Evolutionary conservation across 2,888 invertebrate species (phyloP), one percentile per base, ranked within the genome.

Genomic region (Plebejus anna): DNA sequence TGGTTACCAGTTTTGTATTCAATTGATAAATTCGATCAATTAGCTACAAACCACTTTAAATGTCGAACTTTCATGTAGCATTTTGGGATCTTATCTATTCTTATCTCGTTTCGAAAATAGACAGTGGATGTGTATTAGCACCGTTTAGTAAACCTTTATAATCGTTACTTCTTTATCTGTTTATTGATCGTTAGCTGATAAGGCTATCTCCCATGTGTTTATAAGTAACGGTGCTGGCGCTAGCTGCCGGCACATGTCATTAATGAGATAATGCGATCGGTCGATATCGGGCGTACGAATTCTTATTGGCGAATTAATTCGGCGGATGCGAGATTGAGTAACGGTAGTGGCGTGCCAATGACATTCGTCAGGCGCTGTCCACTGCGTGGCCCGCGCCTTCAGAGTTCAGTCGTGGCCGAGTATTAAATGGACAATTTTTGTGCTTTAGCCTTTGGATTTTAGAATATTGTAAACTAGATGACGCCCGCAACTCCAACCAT

Each of bases 271-370:
- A 87, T 84, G 85, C 83, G 87, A 90, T 90, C 88, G 85, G 86
- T 84, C 84, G 86, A 88, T 89, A 89, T 91, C 88, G 86, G 92
- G 89, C 87, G 88, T 87, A 85, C 86, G 88, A 87, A 90, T 89
- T 89, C 88, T 85, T 86, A 90, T 90, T 88, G 90, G 91, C 89
- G 87, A 92, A 93, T 92, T 91, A 93, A 92, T 92, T 93, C 87
- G 91, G 90, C 90, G 87, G 87, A 85, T 88, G 89, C 88, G 89
- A 90, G 92, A 92, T 91, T 89, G 90, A 89, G 86, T 93, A 94
- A 93, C 93, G 93, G 93, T 91, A 87, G 82, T 82, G 87, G 86
- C 90, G 89, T 92, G 93, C 92, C 93, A 93, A 88, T 92, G 93
- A 92, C 93, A 93, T 90, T 89, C 90, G 91, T 90, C 91, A 90